These are phyloP conservation scores for Anticlea derivata DNA, from an alignment of 2,888 invertebrate genomes.

Conservation along the genomic window DNA sequence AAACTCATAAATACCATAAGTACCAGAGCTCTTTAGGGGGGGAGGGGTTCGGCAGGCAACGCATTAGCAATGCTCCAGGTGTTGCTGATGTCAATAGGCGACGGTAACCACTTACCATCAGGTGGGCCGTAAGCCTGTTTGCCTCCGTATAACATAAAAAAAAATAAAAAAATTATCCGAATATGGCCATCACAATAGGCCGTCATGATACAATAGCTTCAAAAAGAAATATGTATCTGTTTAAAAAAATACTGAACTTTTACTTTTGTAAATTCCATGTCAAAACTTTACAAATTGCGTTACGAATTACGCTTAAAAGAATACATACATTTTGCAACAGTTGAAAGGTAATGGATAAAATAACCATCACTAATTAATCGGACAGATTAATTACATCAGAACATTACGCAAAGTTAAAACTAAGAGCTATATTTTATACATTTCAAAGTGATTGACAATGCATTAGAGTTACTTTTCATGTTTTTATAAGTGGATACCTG, in stretches of 20 bases:
- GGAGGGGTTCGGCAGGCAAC: no score
- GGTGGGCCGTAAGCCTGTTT: no score
- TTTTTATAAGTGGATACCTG: slow-evolving; percentile 30
- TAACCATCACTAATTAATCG: slow-evolving; percentile 30
- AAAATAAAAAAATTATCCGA: no score
- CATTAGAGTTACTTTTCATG: slow-evolving; percentile 53
- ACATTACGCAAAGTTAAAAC: slow-evolving; percentile 37
- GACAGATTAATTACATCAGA: slow-evolving; percentile 35
- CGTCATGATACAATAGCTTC: no score
- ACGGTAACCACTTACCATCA: no score
- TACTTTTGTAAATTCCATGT: slow-evolving; percentile 5
- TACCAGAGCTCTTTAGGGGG: no score
- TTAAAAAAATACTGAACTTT: slow-evolving; percentile 1
- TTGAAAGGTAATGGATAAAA: slow-evolving; percentile 29
- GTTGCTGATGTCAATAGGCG: no score
- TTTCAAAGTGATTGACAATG: slow-evolving; percentile 63
- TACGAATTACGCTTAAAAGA: slow-evolving; percentile 2
- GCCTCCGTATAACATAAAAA: no score
- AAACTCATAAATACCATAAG: no score
- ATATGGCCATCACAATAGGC: no score
- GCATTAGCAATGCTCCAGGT: no score
- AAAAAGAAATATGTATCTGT: no score
- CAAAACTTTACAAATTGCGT: background rate
- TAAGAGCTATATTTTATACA: slow-evolving; percentile 41
- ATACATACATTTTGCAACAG: slow-evolving; percentile 17